Evolutionary conservation across 2,888 invertebrate species (phyloP).

Genomic region (Caenorhabditis wallacei): DNA sequence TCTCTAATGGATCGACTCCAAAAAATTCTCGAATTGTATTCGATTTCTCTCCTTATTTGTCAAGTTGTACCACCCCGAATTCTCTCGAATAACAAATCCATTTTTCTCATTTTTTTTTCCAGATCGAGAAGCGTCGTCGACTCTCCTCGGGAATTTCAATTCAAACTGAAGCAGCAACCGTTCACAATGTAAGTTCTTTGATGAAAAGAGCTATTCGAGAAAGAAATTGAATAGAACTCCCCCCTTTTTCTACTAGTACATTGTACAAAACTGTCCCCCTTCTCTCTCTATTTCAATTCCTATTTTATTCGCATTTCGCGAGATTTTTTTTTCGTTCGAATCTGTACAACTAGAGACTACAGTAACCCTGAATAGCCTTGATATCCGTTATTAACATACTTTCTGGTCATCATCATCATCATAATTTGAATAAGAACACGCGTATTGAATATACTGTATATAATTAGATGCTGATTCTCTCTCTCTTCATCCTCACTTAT

Average conservation of each 20-base stretch:
- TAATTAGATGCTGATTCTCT: background rate
- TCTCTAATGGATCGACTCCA: constrained; percentile 5
- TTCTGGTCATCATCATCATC: constrained; percentile 12
- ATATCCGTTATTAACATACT: constrained; percentile 26
- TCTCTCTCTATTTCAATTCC: constrained; percentile 11
- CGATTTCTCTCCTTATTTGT: constrained; percentile 4
- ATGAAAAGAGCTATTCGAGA: background rate
- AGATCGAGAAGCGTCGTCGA: constrained; percentile 26
- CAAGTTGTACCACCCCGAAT: constrained; percentile 34
- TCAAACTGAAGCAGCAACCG: constrained; percentile 62
- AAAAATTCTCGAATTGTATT: background rate
- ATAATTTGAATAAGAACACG: constrained; percentile 33
- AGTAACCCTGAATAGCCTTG: constrained; percentile 46
- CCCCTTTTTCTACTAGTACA: constrained; percentile 22
- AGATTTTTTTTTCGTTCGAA: constrained; percentile 14
- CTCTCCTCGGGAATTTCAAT: background rate
- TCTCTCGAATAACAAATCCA: constrained; percentile 2
- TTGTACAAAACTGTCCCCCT: constrained; percentile 5
- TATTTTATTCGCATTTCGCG: constrained; percentile 21
- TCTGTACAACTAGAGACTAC: constrained; percentile 44
- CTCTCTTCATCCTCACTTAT: background rate
- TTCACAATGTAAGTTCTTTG: constrained; percentile 49
- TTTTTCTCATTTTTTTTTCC: constrained; percentile 11
- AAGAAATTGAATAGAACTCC: constrained; percentile 22
- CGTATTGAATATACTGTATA: constrained; percentile 12